A percentile compares a stretch with the other conserved stretches of the same genome.
Conservation (phyloP, 2,113 vertebrate species). For the Tringa solitaria region DNA sequence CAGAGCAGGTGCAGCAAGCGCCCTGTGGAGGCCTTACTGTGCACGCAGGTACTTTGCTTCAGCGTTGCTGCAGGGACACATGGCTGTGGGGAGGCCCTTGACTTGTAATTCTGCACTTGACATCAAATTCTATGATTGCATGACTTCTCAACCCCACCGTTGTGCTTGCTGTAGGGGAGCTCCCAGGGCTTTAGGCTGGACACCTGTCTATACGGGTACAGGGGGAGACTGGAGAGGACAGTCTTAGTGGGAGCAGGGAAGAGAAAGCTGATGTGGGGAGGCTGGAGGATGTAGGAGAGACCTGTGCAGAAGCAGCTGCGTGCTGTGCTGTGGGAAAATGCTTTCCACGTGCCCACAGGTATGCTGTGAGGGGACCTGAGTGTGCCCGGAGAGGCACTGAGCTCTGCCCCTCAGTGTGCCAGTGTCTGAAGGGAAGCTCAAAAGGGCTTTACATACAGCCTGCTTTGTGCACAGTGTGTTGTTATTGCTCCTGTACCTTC, state of each 20-base stretch:
- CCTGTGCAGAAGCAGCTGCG: background rate
- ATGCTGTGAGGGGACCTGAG: fast-evolving
- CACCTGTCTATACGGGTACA: fast-evolving
- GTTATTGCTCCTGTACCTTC: background rate
- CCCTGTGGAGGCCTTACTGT: background rate
- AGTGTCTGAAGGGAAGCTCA: background rate
- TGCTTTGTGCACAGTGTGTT: background rate
- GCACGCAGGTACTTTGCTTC: background rate
- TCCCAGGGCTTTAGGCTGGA: background rate
- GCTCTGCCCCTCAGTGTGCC: background rate
- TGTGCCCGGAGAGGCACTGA: background rate
- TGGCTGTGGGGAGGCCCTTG: background rate
- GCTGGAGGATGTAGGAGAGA: background rate
- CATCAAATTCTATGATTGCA: too few species aligned
- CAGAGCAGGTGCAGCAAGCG: background rate
- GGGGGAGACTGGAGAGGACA: background rate
- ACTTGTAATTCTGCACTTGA: background rate
- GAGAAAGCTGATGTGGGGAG: background rate
- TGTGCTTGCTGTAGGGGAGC: background rate
- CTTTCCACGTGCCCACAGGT: background rate
- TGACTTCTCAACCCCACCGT: fast-evolving
- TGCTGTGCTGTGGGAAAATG: background rate
- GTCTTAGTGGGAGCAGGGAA: background rate
- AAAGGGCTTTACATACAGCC: background rate
- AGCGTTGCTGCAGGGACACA: background rate